phyloP scores from a whole-genome alignment of 2,113 vertebrate species.

The Lipophrys pholis region DNA sequence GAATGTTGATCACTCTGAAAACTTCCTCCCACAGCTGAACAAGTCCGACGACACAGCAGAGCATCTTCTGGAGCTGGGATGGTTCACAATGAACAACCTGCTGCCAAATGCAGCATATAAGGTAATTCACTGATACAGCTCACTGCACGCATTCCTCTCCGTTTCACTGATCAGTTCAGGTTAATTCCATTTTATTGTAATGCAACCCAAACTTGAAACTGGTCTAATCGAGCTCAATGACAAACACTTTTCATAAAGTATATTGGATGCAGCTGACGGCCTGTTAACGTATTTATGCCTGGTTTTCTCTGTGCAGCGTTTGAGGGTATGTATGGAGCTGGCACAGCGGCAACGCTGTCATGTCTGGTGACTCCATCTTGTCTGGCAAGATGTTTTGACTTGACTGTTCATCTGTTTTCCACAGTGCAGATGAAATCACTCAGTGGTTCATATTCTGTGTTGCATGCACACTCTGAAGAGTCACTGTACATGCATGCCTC shows the following conservation, averaged over 20 bases:
- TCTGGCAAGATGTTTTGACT: conserved; percentile 4
- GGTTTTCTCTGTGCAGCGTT: conserved; percentile 80
- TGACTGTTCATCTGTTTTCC: too few relatives aligned
- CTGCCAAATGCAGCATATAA: conserved; percentile 96
- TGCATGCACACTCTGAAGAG: too few relatives aligned
- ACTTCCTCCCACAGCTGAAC: conserved; percentile 87
- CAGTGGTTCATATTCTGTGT: conserved; percentile 35
- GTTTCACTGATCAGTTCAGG: too few relatives aligned
- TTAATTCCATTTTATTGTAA: not conserved
- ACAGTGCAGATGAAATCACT: conserved; percentile 26
- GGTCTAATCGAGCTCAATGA: not conserved
- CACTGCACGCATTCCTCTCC: too few relatives aligned
- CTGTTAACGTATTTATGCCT: conserved; percentile 38
- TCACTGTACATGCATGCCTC: too few relatives aligned
- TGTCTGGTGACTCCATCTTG: conserved; percentile 43
- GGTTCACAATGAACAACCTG: conserved; percentile 99
- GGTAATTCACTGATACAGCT: too few relatives aligned
- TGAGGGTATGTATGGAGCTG: conserved; percentile 83
- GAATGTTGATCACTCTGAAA: conserved; percentile 7
- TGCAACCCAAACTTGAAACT: not conserved
- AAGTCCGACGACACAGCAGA: conserved; percentile 98
- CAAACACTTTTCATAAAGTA: not conserved
- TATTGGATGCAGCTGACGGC: too few relatives aligned
- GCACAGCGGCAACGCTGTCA: too few relatives aligned
- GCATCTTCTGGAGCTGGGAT: conserved; percentile 96